These are phyloP conservation scores for Buceros bicornis DNA, from an alignment of 2,797 vertebrate genomes.

Conservation along the genomic window DNA sequence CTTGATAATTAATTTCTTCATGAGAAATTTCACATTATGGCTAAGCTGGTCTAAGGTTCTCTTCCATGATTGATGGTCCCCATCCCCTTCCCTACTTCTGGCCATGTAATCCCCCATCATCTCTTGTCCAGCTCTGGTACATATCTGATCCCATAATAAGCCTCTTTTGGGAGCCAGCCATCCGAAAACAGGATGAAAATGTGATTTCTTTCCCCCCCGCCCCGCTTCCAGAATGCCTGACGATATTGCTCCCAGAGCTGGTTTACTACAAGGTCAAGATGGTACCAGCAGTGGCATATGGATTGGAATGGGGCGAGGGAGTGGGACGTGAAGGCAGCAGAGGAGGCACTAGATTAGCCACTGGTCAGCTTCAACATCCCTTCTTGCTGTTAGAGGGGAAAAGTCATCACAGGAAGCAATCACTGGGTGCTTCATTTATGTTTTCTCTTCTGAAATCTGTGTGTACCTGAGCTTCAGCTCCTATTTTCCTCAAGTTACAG, in stretches of 20 bases:
- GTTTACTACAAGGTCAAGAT: not conserved
- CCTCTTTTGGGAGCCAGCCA: not conserved
- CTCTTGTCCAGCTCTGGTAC: not conserved
- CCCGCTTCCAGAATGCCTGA: not conserved
- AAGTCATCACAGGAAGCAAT: not conserved
- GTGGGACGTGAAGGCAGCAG: not conserved
- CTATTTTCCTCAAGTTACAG: not conserved
- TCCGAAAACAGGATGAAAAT: not conserved
- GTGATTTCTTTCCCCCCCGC: too few relatives aligned
- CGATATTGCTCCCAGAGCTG: not conserved
- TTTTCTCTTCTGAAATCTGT: constrained; percentile 18
- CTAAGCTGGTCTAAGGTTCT: not conserved
- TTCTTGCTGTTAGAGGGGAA: not conserved
- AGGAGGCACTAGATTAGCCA: not conserved
- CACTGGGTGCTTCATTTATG: not conserved
- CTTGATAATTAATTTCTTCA: constrained; percentile 40
- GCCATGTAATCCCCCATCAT: not conserved
- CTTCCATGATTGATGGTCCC: not conserved
- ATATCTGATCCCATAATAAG: not conserved
- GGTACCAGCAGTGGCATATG: not conserved
- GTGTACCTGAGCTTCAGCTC: not conserved
- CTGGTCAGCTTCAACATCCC: not conserved
- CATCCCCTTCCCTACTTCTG: not conserved
- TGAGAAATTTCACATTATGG: not conserved
- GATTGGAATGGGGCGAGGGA: not conserved